Evolutionary conservation across 2,888 invertebrate genomes (phyloP).

Genomic region (Acanthacorydalis orientalis): DNA sequence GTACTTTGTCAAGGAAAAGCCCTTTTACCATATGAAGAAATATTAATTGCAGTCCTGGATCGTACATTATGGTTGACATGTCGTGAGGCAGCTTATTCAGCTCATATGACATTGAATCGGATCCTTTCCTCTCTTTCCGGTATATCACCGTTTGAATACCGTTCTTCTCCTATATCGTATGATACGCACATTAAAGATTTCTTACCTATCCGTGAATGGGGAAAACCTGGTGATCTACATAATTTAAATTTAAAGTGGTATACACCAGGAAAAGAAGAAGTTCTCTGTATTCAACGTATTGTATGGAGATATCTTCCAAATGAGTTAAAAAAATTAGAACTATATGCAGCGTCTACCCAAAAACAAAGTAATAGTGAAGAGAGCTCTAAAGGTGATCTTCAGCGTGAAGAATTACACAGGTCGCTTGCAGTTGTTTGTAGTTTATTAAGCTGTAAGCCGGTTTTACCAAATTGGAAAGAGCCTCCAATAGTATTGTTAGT

Average conservation of each 20-base stretch:
- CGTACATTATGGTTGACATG: slow-evolving; percentile 50
- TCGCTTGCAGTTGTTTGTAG: slow-evolving; percentile 50
- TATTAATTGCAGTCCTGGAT: slow-evolving; percentile 48
- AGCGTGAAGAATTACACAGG: slow-evolving; percentile 48
- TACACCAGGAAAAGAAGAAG: slow-evolving; percentile 52
- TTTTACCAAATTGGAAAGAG: slow-evolving; percentile 57
- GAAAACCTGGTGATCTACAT: slow-evolving; percentile 45
- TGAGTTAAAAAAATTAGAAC: slow-evolving; percentile 31
- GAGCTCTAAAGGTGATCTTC: slow-evolving; percentile 30
- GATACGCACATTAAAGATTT: slow-evolving; percentile 47
- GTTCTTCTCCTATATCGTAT: slow-evolving; percentile 40
- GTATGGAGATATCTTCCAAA: slow-evolving; percentile 46
- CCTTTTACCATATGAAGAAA: slow-evolving; percentile 45
- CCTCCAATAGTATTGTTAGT: slow-evolving; percentile 37
- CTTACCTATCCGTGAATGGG: slow-evolving; percentile 70
- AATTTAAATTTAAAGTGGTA: slow-evolving; percentile 60
- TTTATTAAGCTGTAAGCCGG: slow-evolving; percentile 43
- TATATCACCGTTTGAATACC: slow-evolving; percentile 42
- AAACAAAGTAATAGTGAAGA: not conserved
- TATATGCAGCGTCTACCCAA: slow-evolving; percentile 6
- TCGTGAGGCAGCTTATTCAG: slow-evolving; percentile 43
- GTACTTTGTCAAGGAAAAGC: slow-evolving; percentile 47
- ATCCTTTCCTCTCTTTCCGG: slow-evolving; percentile 40
- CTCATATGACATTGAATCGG: slow-evolving; percentile 41
- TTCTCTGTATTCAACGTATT: slow-evolving; percentile 44